Conservation (phyloP, 2,888 invertebrate genomes). For the Cyclophora albipunctata region DNA sequence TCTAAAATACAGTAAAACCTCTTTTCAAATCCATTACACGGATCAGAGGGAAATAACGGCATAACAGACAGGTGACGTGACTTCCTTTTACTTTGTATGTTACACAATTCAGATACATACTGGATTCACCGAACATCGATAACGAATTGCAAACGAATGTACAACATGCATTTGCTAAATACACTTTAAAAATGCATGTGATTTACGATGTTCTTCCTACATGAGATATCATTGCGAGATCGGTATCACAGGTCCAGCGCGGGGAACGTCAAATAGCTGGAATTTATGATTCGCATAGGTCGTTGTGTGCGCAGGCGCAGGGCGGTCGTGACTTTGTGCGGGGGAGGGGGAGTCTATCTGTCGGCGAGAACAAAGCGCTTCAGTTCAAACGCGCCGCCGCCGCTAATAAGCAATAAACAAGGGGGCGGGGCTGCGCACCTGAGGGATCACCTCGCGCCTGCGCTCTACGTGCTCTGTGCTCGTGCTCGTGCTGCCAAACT, state of each 20-base stretch:
- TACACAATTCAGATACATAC: too few relatives aligned
- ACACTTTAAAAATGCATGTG: constrained; percentile 24
- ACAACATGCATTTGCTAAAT: neutral
- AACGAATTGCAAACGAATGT: too few relatives aligned
- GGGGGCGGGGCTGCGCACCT: constrained; percentile 72
- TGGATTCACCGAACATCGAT: too few relatives aligned
- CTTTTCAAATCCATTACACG: too few relatives aligned
- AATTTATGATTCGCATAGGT: constrained; percentile 70
- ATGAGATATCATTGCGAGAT: constrained; percentile 64
- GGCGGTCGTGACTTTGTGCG: constrained; percentile 48
- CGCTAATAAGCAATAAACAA: constrained; percentile 76
- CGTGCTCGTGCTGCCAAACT: constrained; percentile 8
- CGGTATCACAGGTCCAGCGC: constrained; percentile 60
- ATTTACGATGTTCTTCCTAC: constrained; percentile 56
- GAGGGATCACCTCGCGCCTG: constrained; percentile 64
- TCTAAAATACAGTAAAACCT: too few relatives aligned
- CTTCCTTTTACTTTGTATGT: too few relatives aligned
- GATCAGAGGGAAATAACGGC: too few relatives aligned
- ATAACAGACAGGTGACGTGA: too few relatives aligned
- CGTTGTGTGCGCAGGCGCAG: constrained; percentile 53
- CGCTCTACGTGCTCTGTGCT: constrained; percentile 23
- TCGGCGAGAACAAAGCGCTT: constrained; percentile 70
- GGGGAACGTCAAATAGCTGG: constrained; percentile 65
- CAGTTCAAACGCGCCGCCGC: constrained; percentile 73
- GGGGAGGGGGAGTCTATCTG: constrained; percentile 26